phyloP scores from a whole-genome alignment of 2,113 vertebrate species.

The Apteryx owenii region DNA sequence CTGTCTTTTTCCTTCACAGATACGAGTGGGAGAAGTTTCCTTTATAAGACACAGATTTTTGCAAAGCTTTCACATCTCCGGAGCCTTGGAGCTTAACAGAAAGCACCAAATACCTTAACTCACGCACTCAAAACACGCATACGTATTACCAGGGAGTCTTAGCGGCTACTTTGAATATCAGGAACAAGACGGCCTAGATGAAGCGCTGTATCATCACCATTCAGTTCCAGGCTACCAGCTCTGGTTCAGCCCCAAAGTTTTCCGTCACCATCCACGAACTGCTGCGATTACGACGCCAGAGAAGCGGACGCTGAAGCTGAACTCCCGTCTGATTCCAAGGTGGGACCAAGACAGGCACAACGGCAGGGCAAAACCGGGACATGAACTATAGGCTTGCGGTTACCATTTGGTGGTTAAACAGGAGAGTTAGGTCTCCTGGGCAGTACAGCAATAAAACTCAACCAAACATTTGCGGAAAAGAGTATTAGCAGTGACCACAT shows the following conservation, averaged over 20 bases:
- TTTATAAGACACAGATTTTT: conserved; percentile 2
- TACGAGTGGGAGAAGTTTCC: conserved; percentile 42
- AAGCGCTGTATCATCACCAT: not conserved
- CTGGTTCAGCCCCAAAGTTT: not conserved
- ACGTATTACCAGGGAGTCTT: not conserved
- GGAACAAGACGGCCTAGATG: not conserved
- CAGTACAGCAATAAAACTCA: not conserved
- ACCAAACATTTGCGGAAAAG: not conserved
- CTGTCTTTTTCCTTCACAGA: not conserved
- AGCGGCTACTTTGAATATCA: not conserved
- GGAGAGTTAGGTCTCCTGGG: not conserved
- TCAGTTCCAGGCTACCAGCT: not conserved
- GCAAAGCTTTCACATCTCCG: not conserved
- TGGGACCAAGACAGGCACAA: not conserved
- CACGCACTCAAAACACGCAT: not conserved
- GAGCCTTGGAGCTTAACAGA: not conserved
- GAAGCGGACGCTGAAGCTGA: not conserved
- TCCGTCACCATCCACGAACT: accelerated
- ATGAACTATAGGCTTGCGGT: not conserved
- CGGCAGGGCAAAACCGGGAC: not conserved
- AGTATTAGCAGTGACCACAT: not conserved
- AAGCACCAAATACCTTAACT: conserved; percentile 24
- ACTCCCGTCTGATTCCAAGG: not conserved
- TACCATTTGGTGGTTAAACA: not conserved
- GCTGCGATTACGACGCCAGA: accelerated